Evolutionary conservation across 2,113 vertebrate genomes (phyloP).

Genomic region (Macheiramphus alcinus): DNA sequence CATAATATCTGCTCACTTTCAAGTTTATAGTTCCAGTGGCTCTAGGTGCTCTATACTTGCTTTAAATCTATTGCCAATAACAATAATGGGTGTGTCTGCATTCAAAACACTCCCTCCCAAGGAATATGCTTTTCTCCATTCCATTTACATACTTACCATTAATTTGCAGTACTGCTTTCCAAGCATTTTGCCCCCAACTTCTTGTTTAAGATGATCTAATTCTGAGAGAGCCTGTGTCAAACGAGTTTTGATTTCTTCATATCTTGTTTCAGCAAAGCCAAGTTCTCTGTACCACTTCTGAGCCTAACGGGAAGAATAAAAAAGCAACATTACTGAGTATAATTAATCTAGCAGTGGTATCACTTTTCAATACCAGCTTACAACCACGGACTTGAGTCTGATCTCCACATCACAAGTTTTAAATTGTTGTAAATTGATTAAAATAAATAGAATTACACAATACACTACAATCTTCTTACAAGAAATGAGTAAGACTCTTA

Average conservation of each 20-base stretch:
- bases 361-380: background rate
- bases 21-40: background rate
- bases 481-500: background rate
- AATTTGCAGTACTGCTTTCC: background rate
- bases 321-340: background rate
- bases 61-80: background rate
- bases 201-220: background rate
- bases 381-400: background rate
- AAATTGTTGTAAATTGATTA: background rate
- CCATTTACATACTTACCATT: background rate
- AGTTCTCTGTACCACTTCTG: conserved; percentile 69
- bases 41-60: background rate
- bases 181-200: background rate
- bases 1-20: background rate
- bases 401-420: background rate
- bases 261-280: conserved; percentile 59
- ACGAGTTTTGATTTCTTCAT: conserved; percentile 25
- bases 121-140: background rate
- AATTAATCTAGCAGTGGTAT: background rate
- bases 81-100: background rate
- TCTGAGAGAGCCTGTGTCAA: conserved; percentile 1
- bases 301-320: conserved; percentile 29
- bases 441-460: background rate
- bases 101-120: background rate
- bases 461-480: background rate